phyloP scores from a whole-genome alignment of 2,888 invertebrate species.

The Catocala nupta region DNA sequence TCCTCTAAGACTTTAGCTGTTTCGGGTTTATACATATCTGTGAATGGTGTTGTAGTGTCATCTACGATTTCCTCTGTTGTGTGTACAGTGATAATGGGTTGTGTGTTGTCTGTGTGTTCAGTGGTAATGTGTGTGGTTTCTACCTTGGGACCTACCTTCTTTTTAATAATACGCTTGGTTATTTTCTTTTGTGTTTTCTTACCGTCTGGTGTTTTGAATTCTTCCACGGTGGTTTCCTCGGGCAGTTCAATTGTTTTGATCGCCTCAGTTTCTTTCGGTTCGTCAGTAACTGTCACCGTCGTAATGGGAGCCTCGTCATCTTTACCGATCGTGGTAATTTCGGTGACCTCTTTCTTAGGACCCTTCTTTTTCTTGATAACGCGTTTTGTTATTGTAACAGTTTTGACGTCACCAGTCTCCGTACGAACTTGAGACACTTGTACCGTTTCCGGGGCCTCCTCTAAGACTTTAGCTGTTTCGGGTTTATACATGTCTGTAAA shows the following conservation, averaged over 20 bases:
- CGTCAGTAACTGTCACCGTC: conserved; percentile 14
- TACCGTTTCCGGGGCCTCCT: conserved; percentile 18
- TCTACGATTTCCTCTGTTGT: no score
- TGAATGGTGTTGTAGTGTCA: no score
- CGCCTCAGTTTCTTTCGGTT: accelerated
- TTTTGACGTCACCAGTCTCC: conserved; percentile 21
- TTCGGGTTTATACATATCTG: no score
- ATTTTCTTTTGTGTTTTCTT: conserved; percentile 31
- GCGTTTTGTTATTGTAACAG: conserved; percentile 21
- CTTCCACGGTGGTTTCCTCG: conserved; percentile 16
- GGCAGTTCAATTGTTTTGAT: conserved; percentile 21
- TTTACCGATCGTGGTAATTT: conserved; percentile 29
- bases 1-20: no score
- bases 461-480: conserved; percentile 47
- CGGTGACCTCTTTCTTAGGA: conserved; percentile 58
- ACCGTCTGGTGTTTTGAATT: conserved; percentile 20
- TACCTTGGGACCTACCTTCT: conserved; percentile 49
- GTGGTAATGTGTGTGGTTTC: conserved; percentile 34
- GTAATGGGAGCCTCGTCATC: conserved; percentile 26
- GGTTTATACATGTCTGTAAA: conserved; percentile 3
- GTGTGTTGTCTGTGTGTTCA: no score
- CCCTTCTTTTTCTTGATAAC: conserved; percentile 37
- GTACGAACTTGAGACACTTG: conserved; percentile 17
- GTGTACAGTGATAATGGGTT: no score
- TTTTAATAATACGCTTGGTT: conserved; percentile 36